Conservation (phyloP, 2,888 invertebrate species). For the Orthosia gracilis region DNA sequence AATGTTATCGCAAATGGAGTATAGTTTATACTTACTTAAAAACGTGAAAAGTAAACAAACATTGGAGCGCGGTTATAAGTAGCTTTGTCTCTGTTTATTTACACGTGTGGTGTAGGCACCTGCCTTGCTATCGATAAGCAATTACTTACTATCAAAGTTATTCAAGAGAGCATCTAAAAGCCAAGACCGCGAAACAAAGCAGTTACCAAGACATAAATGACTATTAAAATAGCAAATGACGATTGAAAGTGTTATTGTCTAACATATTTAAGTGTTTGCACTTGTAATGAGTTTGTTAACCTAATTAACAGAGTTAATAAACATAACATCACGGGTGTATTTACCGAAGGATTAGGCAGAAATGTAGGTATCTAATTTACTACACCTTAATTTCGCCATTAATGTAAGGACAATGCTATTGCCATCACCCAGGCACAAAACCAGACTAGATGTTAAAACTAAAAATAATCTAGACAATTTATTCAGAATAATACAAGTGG, state of each 20-base stretch:
- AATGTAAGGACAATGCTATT: no score
- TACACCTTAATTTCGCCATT: neutral
- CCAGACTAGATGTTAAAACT: no score
- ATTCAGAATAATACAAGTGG: no score
- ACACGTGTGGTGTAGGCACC: no score
- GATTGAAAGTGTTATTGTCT: slow-evolving; percentile 4
- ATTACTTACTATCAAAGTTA: slow-evolving; percentile 4
- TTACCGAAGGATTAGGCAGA: neutral
- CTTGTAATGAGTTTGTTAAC: slow-evolving; percentile 10
- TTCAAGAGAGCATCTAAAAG: neutral
- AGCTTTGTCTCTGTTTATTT: no score
- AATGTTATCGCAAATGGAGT: no score
- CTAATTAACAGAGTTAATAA: neutral
- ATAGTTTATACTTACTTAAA: no score
- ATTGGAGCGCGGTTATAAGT: no score
- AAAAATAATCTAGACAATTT: no score
- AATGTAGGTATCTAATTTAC: no score
- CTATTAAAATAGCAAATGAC: neutral
- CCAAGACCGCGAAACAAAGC: slow-evolving; percentile 3
- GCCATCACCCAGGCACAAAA: no score
- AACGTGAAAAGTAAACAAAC: no score
- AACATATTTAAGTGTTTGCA: neutral
- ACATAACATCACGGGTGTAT: neutral
- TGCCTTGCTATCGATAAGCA: slow-evolving; percentile 16
- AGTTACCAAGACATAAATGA: neutral